Conservation (phyloP, 2,888 invertebrate species). For the Ditylenchus weischeri region DNA sequence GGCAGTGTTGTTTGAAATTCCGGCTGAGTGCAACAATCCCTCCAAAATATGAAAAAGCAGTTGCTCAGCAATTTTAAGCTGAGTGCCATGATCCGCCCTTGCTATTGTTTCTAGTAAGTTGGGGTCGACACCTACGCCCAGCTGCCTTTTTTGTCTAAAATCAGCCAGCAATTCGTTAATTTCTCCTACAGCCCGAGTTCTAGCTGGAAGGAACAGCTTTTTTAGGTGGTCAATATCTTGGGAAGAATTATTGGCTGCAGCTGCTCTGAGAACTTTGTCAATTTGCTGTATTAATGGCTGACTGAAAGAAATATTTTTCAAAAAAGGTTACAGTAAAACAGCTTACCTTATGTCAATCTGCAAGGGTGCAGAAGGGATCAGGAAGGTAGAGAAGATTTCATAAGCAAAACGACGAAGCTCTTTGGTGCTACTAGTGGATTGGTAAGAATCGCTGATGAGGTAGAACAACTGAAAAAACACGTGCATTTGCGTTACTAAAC, state of each 20-base stretch:
- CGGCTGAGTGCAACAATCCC: constrained; percentile 29
- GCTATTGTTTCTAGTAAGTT: constrained; percentile 73
- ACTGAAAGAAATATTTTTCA: constrained; percentile 14
- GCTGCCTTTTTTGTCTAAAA: constrained; percentile 76
- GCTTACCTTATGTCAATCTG: constrained; percentile 39
- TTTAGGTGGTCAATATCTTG: constrained; percentile 52
- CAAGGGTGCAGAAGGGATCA: constrained; percentile 57
- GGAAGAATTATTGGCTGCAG: constrained; percentile 37
- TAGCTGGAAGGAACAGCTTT: constrained; percentile 79
- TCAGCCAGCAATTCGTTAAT: constrained; percentile 75
- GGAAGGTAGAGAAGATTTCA: constrained; percentile 65
- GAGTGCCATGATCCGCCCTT: constrained; percentile 75
- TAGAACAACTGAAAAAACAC: constrained; percentile 74
- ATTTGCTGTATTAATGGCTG: constrained; percentile 53
- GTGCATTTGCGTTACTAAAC: no score
- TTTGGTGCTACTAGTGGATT: constrained; percentile 71
- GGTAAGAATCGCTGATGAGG: constrained; percentile 84
- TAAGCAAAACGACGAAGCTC: constrained; percentile 97
- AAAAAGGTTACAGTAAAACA: background rate
- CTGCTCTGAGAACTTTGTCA: constrained; percentile 56
- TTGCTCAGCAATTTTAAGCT: constrained; percentile 64
- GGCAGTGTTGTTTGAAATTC: background rate
- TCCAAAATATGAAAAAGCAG: constrained; percentile 49
- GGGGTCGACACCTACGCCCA: constrained; percentile 67
- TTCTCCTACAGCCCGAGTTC: constrained; percentile 78